Base-by-base conservation (phyloP, 2,888 invertebrate genomes). In the Panzeria rudis region DNA sequence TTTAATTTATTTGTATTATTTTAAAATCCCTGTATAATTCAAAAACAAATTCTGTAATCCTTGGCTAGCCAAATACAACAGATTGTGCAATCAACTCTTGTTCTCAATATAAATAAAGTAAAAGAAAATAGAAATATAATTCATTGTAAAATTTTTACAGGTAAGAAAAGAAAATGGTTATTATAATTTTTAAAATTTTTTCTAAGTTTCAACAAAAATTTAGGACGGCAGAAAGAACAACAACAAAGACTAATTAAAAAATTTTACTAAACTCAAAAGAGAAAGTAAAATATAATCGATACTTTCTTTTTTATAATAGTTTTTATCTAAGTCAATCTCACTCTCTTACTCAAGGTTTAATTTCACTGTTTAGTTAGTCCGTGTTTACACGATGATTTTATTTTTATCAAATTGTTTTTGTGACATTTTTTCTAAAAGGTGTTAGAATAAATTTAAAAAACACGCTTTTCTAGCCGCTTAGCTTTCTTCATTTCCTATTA, bases 1-100 rank as follows among this genome's bases (percentile, higher is more conserved):
- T 17, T 54, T 62, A 23, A 64, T 47, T 56, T 80, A 44, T 59
- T 66, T 66, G 25, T 72, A 29, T 54, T 78, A 15, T 73, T 71
- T 82, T 71, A 76, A 82, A 82, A 82, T 82, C 82, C 82, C 82
- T 82, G 82, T 82, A 82, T 82, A 82, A 76, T 82, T 76, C 32
- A 59, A 83, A 77, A 83, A 77, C 29, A 71, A 77, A 83, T 76
- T 77, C 56, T 64, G 47, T 83, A 77, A 72, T 13, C 56, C 62
- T 83, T 44, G 62, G 69, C 78, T 75, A 62, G 54, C 47, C 68
- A 79, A 75, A 69, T 29, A 62, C 54, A 38, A 73, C 52, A 80
- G 25, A 62, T 62, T 75, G 73, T 68, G 47, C 50, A 13, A 44
- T 80, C 76, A 76, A 72, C 59, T 61, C 17, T 72, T 54, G 66